Base-by-base conservation (phyloP, 2,888 invertebrate genomes). In the Epinotia bilunana region DNA sequence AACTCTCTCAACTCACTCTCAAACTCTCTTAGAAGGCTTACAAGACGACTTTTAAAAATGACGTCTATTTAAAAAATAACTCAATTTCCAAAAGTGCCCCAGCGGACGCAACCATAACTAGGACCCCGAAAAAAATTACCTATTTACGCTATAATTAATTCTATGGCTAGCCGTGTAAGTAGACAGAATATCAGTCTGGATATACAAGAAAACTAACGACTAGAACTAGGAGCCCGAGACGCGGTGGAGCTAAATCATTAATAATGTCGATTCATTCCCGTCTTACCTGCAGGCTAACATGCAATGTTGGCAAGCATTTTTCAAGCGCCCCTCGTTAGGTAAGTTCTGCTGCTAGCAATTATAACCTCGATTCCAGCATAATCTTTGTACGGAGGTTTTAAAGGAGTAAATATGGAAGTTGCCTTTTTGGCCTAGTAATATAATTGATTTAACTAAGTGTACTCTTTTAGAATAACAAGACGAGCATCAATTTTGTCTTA, bases 251-350 rank as follows among this genome's bases (percentile, higher is more conserved):
- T 43, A 33, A 18, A 58, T 69, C 63, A 74, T 74, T 70, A 69
- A 74, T 70, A 57, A 74, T 58, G 57, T 70, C 74, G 49, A 74
- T 74, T 53, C 23, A 64, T 70, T 58, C 23, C 39, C 43, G 73
- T 73, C 68, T 43, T 49, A 65, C 65, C 63, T 74, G 74, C 74
- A 74, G 62, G 64, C 43, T 63, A 73, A 57, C 73, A 74, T 74
- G 74, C 69, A 74, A 70, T 28, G 49, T 46, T 69, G 9, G 20
- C 43, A 39, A 28, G 18, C 61, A 53, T 53, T 65, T 65, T 65
- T 65, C 49, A 65, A 53, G 16, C 49, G 23, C 3, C 2, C 28
- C 65, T 65, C 65, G 33, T 65, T 65, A 65, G 49, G 23, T 49
- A 49, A 64, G 49, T 46, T 46, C 20, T 46, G 46, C 28, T 64